These are phyloP conservation scores for Nycticebus coucang DNA, from an alignment of 2,113 vertebrate genomes.

Conservation along the genomic window DNA sequence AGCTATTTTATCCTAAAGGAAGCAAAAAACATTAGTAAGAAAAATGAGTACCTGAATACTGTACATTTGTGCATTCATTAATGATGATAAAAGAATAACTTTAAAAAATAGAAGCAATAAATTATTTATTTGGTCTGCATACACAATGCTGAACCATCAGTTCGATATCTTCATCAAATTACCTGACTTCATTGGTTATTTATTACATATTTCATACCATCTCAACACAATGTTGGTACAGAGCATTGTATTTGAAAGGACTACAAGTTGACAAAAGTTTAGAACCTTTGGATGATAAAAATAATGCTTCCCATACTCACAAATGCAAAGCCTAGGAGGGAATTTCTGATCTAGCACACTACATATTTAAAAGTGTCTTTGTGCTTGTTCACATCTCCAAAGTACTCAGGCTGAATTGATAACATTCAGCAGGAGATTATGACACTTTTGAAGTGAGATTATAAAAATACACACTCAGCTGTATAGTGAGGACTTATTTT, in stretches of 20 bases:
- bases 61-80: neutral
- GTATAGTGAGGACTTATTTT: neutral
- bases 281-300: neutral
- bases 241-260: slow-evolving; percentile 15
- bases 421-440: neutral
- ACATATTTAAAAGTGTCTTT: neutral
- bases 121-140: neutral
- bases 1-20: slow-evolving; percentile 5
- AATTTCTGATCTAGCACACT: neutral
- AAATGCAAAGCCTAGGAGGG: neutral
- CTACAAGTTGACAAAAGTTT: neutral
- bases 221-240: neutral
- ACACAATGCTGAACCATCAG: neutral
- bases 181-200: neutral
- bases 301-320: slow-evolving; percentile 18
- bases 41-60: neutral
- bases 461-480: neutral
- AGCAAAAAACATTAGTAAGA: slow-evolving; percentile 14
- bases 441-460: neutral
- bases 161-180: neutral
- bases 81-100: slow-evolving; percentile 32
- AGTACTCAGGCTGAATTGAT: neutral
- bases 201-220: neutral
- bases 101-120: slow-evolving; percentile 26
- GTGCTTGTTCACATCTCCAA: neutral